Evolutionary conservation across 2,113 vertebrate species (phyloP), one percentile per base, ranked within the genome.

Genomic region (Opisthocomus hoazin): DNA sequence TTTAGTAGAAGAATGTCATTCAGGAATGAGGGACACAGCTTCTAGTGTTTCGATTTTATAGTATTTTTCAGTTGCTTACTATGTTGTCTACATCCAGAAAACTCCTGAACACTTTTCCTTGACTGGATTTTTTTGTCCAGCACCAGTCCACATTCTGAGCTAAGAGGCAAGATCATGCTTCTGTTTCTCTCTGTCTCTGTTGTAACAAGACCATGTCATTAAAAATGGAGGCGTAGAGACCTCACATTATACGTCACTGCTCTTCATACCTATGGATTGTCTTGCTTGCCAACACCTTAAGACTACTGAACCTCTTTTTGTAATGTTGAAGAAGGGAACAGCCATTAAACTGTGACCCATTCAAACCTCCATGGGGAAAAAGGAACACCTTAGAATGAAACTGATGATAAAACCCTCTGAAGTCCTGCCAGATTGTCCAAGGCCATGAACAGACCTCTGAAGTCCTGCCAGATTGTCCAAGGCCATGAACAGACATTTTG

Each of bases 381-480:
- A 73, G 32, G n/a, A 93, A 17, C 14, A 74, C 10, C n/a, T 63
- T 50, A 36, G n/a, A 65, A 94, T 94, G 64, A 96, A 97, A 95
- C 57, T 43, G 9, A 65, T 50, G 15, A 74, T 64, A 93, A 94
- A 96, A 60, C 20, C 8, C 34, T 87, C 77, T 93, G 57, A 91
- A 94, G 43, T 79, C 39, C 32, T 82, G 84, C 74, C 69, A 94
- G 39, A 50, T 79, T 79, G 15, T 61, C 57, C 71, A 48, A 84
- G 24, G 15, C 23, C 30, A 61, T 50, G 60, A 82, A 89, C 65
- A 51, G 4, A 46, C 14, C 34, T 87, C 77, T 93, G 57, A 91
- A 94, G 43, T 79, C 39, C 32, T 82, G 84, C 74, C 69, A 94
- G 39, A 50, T 79, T 79, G 15, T 61, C 57, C 71, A 48, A 84